phyloP scores from a whole-genome alignment of 2,113 vertebrate species.

The Colistium nudipinnis region DNA sequence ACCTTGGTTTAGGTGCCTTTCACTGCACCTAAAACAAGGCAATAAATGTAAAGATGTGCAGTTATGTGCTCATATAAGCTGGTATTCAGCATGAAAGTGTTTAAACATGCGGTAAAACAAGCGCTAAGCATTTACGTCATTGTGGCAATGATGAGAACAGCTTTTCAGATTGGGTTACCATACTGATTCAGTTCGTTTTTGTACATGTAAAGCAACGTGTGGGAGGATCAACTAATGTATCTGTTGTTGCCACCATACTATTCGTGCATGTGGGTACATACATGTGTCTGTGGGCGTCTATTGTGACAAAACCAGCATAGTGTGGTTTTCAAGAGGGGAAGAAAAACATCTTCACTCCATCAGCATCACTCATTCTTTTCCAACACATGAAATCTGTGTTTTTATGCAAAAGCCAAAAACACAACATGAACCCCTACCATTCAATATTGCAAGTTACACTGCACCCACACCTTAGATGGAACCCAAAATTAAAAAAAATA shows the following conservation, averaged over 20 bases:
- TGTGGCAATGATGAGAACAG: conserved; percentile 37
- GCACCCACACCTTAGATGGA: not conserved
- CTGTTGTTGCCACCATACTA: conserved; percentile 20
- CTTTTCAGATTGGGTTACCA: conserved; percentile 16
- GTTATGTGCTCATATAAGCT: too few species aligned
- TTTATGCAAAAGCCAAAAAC: conserved; percentile 25
- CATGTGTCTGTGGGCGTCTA: conserved; percentile 39
- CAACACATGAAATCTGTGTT: conserved; percentile 24
- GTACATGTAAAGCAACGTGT: conserved; percentile 24
- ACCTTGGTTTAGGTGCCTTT: not conserved
- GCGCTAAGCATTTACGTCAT: conserved; percentile 39
- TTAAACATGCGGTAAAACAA: conserved; percentile 50
- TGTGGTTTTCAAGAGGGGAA: conserved; percentile 58
- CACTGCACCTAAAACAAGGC: not conserved
- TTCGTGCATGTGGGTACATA: conserved; percentile 7
- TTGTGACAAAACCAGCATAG: conserved; percentile 56
- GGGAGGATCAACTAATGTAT: conserved; percentile 41
- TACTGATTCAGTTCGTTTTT: conserved; percentile 31
- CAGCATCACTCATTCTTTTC: conserved; percentile 22
- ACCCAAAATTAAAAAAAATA: too few species aligned
- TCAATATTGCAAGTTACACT: not conserved
- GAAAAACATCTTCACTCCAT: conserved; percentile 36
- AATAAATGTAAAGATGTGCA: not conserved
- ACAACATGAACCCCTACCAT: too few species aligned
- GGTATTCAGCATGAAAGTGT: conserved; percentile 13